A percentile compares a stretch with the other conserved stretches of the same genome.
Evolutionary conservation across 2,113 vertebrate species (phyloP).

Genomic region (Phrynocephalus versicolor): DNA sequence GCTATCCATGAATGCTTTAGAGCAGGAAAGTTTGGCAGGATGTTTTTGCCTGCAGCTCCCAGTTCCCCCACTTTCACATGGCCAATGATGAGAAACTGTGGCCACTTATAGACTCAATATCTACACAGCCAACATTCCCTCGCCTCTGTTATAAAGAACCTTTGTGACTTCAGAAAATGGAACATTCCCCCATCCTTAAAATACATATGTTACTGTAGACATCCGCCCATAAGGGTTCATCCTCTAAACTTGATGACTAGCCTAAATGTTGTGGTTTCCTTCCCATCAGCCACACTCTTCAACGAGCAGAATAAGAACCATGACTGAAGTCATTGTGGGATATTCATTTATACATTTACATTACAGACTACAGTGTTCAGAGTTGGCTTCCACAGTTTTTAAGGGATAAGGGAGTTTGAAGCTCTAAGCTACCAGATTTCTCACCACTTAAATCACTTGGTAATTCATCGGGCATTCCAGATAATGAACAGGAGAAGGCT

Average conservation of each 20-base stretch:
- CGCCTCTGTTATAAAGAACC: not conserved
- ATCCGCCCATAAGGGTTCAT: not conserved
- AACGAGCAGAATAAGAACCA: not conserved
- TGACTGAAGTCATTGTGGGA: not conserved
- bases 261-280: too few relatives aligned
- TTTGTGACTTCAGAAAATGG: not conserved
- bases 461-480: constrained; percentile 42
- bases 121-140: too few relatives aligned
- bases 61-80: too few relatives aligned
- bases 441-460: constrained; percentile 22
- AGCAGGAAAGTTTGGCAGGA: too few relatives aligned
- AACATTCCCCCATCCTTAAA: not conserved
- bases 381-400: constrained; percentile 6
- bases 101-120: too few relatives aligned
- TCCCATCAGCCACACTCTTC: not conserved
- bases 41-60: too few relatives aligned
- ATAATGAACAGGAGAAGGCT: constrained; percentile 45
- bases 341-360: not conserved
- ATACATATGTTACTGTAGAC: not conserved
- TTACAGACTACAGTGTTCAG: constrained; percentile 28
- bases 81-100: too few relatives aligned
- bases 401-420: constrained; percentile 14
- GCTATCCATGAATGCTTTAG: too few relatives aligned
- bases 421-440: constrained; percentile 29
- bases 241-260: not conserved